Evolutionary conservation across 2,797 vertebrate genomes (phyloP).

Genomic region (Thamnophis elegans): DNA sequence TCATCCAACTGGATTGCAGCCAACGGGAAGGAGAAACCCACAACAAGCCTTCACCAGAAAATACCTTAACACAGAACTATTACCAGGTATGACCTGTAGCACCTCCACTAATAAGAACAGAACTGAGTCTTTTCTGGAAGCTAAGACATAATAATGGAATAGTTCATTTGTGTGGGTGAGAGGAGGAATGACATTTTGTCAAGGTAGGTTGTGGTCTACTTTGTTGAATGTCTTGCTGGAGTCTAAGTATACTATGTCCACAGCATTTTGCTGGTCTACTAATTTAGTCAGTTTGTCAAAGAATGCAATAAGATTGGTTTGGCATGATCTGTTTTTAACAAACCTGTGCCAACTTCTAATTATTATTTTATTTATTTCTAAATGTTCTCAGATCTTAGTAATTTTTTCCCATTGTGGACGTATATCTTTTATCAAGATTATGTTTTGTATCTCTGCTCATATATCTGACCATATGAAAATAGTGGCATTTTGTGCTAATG

Average conservation of each 20-base stretch:
- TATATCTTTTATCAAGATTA: neutral
- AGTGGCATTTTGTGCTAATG: neutral
- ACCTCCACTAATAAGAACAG: neutral
- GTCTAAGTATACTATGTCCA: too few relatives aligned
- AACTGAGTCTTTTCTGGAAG: neutral
- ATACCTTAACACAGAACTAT: conserved; percentile 50
- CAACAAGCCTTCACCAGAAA: conserved; percentile 71
- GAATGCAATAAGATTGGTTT: too few relatives aligned
- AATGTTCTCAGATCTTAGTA: neutral
- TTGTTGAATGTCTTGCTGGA: too few relatives aligned
- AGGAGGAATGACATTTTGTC: neutral
- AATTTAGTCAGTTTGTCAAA: too few relatives aligned
- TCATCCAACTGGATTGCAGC: conserved; percentile 90
- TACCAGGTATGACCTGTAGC: conserved; percentile 59
- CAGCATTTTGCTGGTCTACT: too few relatives aligned
- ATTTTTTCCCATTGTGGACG: neutral
- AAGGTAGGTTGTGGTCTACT: neutral
- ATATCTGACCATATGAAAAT: neutral
- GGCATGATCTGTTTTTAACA: too few relatives aligned
- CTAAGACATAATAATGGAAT: neutral
- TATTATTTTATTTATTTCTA: too few relatives aligned
- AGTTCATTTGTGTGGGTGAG: neutral
- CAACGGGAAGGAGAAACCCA: conserved; percentile 64
- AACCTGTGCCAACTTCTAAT: too few relatives aligned
- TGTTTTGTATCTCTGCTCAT: neutral